phyloP scores from a whole-genome alignment of 2,888 invertebrate genomes.

The Anticlea derivata region DNA sequence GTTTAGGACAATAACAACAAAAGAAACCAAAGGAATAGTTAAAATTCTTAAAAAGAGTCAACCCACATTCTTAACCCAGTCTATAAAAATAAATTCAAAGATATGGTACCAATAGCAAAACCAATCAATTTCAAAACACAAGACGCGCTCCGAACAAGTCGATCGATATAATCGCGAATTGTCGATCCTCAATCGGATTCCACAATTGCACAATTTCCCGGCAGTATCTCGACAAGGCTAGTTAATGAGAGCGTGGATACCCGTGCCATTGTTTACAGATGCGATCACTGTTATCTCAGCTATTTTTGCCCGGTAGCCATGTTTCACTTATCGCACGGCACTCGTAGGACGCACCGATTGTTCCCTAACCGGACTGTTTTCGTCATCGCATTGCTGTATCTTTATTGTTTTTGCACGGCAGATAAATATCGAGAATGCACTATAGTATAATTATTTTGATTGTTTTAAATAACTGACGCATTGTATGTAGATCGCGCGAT shows the following conservation, averaged over 20 bases:
- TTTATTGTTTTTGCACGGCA: constrained; percentile 50
- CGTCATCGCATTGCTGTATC: constrained; percentile 57
- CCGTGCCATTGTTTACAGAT: constrained; percentile 79
- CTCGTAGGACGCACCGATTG: constrained; percentile 69
- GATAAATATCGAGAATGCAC: constrained; percentile 47
- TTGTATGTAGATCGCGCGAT: constrained; percentile 43
- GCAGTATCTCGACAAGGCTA: constrained; percentile 64
- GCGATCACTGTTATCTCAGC: constrained; percentile 71
- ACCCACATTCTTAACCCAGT: no score
- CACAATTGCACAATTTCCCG: constrained; percentile 73
- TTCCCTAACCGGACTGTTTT: constrained; percentile 63
- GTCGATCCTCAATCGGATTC: constrained; percentile 65
- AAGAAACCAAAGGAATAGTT: no score
- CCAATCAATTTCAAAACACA: constrained; percentile 18
- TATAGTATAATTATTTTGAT: constrained; percentile 55
- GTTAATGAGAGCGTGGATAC: constrained; percentile 80
- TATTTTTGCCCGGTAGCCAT: constrained; percentile 78
- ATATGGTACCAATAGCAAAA: constrained; percentile 41
- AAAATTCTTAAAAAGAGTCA: no score
- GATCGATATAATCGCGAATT: constrained; percentile 64
- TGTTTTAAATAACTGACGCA: constrained; percentile 46
- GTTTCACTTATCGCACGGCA: constrained; percentile 72
- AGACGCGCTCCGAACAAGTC: constrained; percentile 40
- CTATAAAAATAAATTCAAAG: constrained; percentile 18
- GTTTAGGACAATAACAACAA: no score